Percentiles rank a stretch among this genome's conserved stretches.
These are phyloP conservation scores for Lycocerus yunnanus DNA, from an alignment of 2,888 invertebrate genomes.

Conservation along the genomic window DNA sequence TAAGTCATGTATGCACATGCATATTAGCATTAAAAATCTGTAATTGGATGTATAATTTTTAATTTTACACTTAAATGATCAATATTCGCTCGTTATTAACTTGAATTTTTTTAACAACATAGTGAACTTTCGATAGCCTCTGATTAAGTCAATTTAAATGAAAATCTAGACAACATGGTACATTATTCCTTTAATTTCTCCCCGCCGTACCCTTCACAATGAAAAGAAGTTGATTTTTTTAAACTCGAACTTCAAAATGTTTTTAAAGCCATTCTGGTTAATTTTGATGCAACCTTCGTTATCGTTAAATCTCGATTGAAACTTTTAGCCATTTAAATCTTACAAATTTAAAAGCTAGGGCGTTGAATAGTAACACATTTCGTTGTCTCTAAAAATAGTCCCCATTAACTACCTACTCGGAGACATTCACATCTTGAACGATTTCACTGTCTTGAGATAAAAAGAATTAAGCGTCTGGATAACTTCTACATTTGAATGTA, in stretches of 20 bases:
- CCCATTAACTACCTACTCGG: constrained; percentile 24
- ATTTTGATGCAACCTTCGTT: neutral
- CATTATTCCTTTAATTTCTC: neutral
- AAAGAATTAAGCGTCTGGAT: neutral
- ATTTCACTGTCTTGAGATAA: constrained; percentile 5
- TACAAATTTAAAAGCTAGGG: constrained; percentile 1
- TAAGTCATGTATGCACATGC: neutral
- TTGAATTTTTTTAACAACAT: neutral
- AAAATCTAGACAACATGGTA: neutral
- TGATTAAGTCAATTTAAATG: neutral
- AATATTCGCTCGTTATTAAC: neutral
- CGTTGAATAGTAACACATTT: constrained; percentile 11
- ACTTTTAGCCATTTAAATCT: neutral
- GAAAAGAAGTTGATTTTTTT: neutral
- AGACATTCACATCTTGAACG: constrained; percentile 9
- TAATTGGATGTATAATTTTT: neutral
- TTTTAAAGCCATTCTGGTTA: neutral
- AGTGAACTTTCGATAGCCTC: neutral
- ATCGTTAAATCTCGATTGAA: neutral
- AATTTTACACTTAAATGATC: neutral
- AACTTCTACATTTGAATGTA: constrained; percentile 1
- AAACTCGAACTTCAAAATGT: no score
- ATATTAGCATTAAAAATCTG: neutral
- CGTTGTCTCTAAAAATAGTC: constrained; percentile 20
- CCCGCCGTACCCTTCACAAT: neutral